Base-by-base conservation (phyloP, 2,888 invertebrate genomes). In the Eupeodes latifasciatus region DNA sequence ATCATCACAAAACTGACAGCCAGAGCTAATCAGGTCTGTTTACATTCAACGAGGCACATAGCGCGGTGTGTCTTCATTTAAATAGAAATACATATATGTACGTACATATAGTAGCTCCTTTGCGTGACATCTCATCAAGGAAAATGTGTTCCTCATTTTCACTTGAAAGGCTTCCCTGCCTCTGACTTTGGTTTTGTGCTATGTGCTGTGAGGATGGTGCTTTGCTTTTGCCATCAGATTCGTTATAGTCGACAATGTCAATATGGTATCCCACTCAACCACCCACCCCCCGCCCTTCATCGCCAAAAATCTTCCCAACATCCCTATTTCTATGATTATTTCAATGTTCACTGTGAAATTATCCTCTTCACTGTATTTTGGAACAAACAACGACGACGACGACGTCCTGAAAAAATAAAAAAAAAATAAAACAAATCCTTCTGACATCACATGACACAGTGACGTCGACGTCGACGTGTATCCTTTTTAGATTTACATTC, bases 221-320 rank as follows among this genome's bases (percentile, higher is more conserved):
- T 5, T 16, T 16, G 34, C 75, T 82, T 69, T 59, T 66, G 14
- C 53, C 79, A 55, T 27, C 27, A 27, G 83, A 83, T 83, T 87
- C 87, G 87, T 88, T 88, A 66, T 47, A 85, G 88, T 64, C 81
- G 77, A 75, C 85, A 78, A 64, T 88, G 88, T 88, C 88, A 88
- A 88, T 88, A 85, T 71, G 66, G 55, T 51, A 51, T 27, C 27
- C 27, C 27, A 27, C 27, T 27, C 3, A 27, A 27, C 27, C 2
- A 1, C n/a, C n/a, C n/a, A 1, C 1, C 12, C 19, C 34, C 14
- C 19, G 6, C 4, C n/a, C 57, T 14, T 4, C 81, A 14, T 7
- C 19, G 2, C 55, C 10, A 14, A 34, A 59, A 34, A 5, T 5
- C 9, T 11, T 3, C 14, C 7, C 7, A 14, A 59, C 59, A 59